Percentiles rank a stretch among this genome's conserved stretches.
Conservation (phyloP, 2,797 vertebrate genomes). For the Lacerta viridis region DNA sequence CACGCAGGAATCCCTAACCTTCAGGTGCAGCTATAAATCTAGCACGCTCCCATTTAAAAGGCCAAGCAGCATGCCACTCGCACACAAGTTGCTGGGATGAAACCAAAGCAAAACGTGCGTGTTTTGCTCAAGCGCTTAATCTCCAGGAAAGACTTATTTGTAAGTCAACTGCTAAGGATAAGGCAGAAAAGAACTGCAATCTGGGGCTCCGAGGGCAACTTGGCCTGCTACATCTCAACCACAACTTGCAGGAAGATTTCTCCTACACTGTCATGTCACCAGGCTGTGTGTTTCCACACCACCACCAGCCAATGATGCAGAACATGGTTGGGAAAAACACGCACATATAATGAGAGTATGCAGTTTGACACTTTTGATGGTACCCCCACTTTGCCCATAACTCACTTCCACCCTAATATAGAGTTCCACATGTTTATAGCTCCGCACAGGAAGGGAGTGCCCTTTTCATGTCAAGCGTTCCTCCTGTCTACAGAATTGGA, state of each 20-base stretch:
- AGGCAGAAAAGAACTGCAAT: background rate
- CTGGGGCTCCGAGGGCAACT: background rate
- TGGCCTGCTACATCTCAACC: background rate
- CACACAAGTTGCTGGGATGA: background rate
- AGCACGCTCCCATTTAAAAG: constrained; percentile 54
- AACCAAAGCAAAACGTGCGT: background rate
- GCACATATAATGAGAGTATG: background rate
- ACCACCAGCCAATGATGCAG: background rate
- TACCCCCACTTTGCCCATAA: background rate
- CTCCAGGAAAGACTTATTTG: background rate
- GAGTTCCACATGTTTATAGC: no score
- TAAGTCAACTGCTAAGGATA: background rate
- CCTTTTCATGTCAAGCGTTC: background rate
- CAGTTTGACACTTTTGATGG: background rate
- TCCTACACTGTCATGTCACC: background rate
- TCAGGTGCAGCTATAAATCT: constrained; percentile 36
- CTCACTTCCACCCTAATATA: background rate
- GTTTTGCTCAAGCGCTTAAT: background rate
- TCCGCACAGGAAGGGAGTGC: no score
- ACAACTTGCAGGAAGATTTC: background rate
- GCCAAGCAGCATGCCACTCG: background rate
- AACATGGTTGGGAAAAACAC: background rate
- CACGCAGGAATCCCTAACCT: constrained; percentile 64
- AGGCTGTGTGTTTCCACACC: background rate
- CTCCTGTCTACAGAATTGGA: background rate